Conservation (phyloP, 1,140 invertebrate species). For the Spodoptera frugiperda region DNA sequence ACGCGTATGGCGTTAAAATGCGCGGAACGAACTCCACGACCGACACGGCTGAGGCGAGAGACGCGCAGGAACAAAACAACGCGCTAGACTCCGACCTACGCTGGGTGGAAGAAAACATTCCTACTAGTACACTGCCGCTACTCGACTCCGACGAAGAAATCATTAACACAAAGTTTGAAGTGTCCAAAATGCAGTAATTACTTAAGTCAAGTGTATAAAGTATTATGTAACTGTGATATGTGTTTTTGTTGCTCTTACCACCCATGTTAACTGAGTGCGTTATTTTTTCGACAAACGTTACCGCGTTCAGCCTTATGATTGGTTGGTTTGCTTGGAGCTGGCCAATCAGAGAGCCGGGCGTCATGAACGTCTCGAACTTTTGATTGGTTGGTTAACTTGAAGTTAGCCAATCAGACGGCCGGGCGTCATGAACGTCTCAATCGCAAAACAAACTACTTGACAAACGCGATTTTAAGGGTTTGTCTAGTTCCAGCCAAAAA, state of each 20-base stretch:
- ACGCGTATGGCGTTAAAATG: constrained; percentile 94
- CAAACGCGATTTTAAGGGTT: no score
- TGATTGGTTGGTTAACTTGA: no score
- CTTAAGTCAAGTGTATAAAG: constrained; percentile 61
- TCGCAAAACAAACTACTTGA: no score
- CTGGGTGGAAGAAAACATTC: constrained; percentile 97
- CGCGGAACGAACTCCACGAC: constrained; percentile 82
- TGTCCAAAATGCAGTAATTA: constrained; percentile 95
- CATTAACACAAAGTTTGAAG: constrained; percentile 95
- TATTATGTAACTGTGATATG: constrained; percentile 63
- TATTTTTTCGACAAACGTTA: no score
- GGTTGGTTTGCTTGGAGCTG: no score
- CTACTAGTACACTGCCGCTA: constrained; percentile 92
- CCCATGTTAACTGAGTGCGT: background rate
- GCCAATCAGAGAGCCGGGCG: no score
- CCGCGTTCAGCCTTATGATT: no score
- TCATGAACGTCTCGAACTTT: no score
- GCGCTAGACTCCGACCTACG: constrained; percentile 92
- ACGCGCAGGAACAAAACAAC: constrained; percentile 60
- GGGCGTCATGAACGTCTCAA: no score
- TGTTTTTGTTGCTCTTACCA: constrained; percentile 59
- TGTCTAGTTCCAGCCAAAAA: no score
- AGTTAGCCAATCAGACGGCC: no score
- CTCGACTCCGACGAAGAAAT: constrained; percentile 97
- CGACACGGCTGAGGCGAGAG: constrained; percentile 58